A percentile compares a stretch with the other conserved stretches of the same genome.
Evolutionary conservation across 1,140 invertebrate genomes (phyloP).

Genomic region (Drosophila nigrodunni): DNA sequence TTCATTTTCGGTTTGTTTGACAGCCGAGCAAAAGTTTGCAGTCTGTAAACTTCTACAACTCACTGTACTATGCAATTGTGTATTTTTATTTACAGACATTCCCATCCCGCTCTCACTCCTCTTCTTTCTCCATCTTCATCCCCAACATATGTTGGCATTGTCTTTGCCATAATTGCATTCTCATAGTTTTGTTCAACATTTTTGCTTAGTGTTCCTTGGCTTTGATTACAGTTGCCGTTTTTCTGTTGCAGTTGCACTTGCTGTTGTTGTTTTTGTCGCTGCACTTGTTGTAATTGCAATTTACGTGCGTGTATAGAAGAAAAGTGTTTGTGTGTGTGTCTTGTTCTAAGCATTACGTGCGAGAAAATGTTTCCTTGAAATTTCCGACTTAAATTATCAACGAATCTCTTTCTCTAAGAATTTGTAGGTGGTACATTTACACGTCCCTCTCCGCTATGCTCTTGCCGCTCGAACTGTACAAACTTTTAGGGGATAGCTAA

Average conservation of each 20-base stretch:
- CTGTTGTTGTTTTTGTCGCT: conserved; percentile 32
- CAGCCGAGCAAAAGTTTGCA: conserved; percentile 49
- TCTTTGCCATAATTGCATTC: conserved; percentile 76
- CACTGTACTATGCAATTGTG: conserved; percentile 42
- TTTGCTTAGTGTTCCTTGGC: conserved; percentile 51
- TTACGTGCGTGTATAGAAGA: conserved; percentile 27
- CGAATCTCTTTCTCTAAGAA: conserved; percentile 54
- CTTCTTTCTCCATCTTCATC: not conserved
- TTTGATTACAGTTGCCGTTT: conserved; percentile 68
- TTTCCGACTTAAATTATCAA: conserved; percentile 83
- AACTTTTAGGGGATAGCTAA: conserved; percentile 53
- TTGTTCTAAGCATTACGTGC: conserved; percentile 61
- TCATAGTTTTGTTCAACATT: conserved; percentile 54
- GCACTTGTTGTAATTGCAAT: conserved; percentile 80
- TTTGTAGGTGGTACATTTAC: conserved; percentile 53
- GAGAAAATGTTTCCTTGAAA: conserved; percentile 64
- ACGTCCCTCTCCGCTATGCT: not conserved
- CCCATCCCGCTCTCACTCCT: not conserved
- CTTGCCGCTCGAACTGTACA: conserved; percentile 46
- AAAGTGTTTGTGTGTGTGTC: conserved; percentile 10
- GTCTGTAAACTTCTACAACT: conserved; percentile 61
- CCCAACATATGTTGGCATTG: conserved; percentile 24
- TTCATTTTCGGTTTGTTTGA: conserved; percentile 80
- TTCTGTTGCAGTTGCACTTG: conserved; percentile 53
- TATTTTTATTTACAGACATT: conserved; percentile 65